Evolutionary conservation across 2,888 invertebrate species (phyloP).

Genomic region (Oxytorus armatus): DNA sequence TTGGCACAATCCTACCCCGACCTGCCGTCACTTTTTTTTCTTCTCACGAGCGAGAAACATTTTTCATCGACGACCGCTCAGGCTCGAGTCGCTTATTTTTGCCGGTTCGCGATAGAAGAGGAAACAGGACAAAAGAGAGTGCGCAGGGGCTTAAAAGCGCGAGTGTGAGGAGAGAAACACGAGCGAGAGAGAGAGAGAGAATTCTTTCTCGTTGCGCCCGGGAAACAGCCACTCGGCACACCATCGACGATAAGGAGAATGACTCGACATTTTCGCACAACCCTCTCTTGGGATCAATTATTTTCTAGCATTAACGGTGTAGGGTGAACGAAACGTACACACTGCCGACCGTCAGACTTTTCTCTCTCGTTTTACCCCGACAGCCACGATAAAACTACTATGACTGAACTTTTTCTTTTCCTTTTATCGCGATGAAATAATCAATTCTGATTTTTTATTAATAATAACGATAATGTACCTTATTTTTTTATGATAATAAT

Average conservation of each 20-base stretch:
- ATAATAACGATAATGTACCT: too few relatives aligned
- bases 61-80: constrained; percentile 54
- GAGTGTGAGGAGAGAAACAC: not conserved
- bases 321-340: constrained; percentile 71
- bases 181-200: constrained; percentile 16
- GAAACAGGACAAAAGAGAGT: constrained; percentile 13
- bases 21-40: constrained; percentile 1
- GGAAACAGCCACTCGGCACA: not conserved
- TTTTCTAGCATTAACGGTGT: constrained; percentile 77
- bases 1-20: constrained; percentile 2
- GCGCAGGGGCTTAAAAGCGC: constrained; percentile 13
- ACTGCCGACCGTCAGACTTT: constrained; percentile 67
- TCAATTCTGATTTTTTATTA: too few relatives aligned
- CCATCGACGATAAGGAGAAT: constrained; percentile 12
- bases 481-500: too few relatives aligned
- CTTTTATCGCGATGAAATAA: too few relatives aligned
- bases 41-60: constrained; percentile 43
- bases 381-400: constrained; percentile 12
- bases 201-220: too few relatives aligned
- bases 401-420: too few relatives aligned
- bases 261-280: not conserved
- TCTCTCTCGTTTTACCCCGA: constrained; percentile 34
- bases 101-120: not conserved
- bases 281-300: constrained; percentile 80
- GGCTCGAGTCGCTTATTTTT: constrained; percentile 35